Conservation (phyloP, 2,113 vertebrate species). For the Prochilodus magdalenae region DNA sequence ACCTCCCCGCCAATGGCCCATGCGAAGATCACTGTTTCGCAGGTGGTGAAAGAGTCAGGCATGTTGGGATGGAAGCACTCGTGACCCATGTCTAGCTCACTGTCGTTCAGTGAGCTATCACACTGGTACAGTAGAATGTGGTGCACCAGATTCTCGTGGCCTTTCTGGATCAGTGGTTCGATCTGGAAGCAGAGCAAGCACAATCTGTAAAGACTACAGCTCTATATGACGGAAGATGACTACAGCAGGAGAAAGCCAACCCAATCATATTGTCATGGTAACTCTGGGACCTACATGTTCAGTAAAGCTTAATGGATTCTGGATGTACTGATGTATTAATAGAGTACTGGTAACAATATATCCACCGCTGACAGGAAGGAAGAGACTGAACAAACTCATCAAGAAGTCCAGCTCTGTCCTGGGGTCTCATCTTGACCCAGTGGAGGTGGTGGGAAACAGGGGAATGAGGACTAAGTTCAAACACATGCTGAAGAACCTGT, state of each 20-base stretch:
- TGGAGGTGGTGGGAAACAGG: too few species aligned
- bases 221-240: background rate
- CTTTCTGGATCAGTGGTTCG: slow-evolving; percentile 84
- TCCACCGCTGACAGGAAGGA: too few species aligned
- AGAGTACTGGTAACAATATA: too few species aligned
- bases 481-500: too few species aligned
- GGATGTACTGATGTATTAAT: too few species aligned
- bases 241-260: background rate
- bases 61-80: slow-evolving; percentile 91
- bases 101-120: slow-evolving; percentile 79
- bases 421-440: too few species aligned
- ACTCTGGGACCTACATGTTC: too few species aligned
- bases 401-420: too few species aligned
- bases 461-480: too few species aligned
- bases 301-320: too few species aligned
- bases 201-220: background rate
- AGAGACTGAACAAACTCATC: too few species aligned
- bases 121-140: slow-evolving; percentile 90
- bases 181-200: slow-evolving; percentile 71
- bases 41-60: slow-evolving; percentile 86
- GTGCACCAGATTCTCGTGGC: slow-evolving; percentile 85
- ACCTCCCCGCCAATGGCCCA: slow-evolving; percentile 93
- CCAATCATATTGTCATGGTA: too few species aligned
- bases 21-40: slow-evolving; percentile 85
- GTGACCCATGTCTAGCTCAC: slow-evolving; percentile 77